phyloP scores from a whole-genome alignment of 2,113 vertebrate genomes.

The Sapayoa aenigma region DNA sequence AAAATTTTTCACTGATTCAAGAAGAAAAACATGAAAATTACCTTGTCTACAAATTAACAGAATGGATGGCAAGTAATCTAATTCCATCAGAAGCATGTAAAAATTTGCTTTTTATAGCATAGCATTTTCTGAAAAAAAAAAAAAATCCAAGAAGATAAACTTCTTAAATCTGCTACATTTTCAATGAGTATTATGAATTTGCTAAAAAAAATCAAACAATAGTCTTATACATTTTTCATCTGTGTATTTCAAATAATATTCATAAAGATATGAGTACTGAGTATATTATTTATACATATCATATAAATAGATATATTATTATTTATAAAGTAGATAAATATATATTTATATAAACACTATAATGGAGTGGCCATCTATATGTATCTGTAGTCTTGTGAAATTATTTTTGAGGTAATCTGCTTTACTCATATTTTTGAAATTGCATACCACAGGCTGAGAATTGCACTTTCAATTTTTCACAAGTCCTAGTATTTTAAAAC shows the following conservation, averaged over 20 bases:
- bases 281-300: not conserved
- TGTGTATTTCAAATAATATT: not conserved
- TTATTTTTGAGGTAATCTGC: not conserved
- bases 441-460: not conserved
- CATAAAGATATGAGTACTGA: not conserved
- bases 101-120: not conserved
- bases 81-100: not conserved
- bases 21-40: not conserved
- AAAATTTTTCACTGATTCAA: not conserved
- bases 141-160: not conserved
- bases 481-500: not conserved
- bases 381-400: not conserved
- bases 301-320: not conserved
- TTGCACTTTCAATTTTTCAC: not conserved
- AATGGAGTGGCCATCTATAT: not conserved
- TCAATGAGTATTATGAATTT: not conserved
- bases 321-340: not conserved
- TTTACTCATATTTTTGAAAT: not conserved
- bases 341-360: not conserved
- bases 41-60: not conserved
- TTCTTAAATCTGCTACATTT: not conserved
- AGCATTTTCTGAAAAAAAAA: not conserved
- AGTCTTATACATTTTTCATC: not conserved
- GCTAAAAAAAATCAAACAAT: not conserved
- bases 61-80: not conserved